Evolutionary conservation across 2,797 vertebrate species (phyloP), one percentile per base, ranked within the genome.

Genomic region (Dermochelys coriacea): DNA sequence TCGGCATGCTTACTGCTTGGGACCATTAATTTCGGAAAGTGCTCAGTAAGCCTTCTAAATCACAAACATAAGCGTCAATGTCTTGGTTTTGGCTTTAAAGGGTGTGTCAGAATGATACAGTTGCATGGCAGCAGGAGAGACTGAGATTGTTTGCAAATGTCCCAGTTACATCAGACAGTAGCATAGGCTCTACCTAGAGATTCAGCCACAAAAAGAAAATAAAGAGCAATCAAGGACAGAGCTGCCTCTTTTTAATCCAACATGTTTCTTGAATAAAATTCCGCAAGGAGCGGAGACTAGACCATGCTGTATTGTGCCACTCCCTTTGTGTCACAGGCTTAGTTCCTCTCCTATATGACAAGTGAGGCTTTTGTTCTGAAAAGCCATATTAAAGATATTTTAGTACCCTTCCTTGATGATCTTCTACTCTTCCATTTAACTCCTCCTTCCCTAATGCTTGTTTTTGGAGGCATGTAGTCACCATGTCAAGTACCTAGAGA

Each of bases 1-100:
- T 83, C 93, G 75, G 95, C 90, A 41, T 71, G 82, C 90, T 92
- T 3, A 1, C n/a, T 55, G 82, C 74, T 86, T 79, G 79, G 88
- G 83, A 78, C 82, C 52, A 49, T 90, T 86, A 83, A 96, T 94
- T 97, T 71, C 37, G 34, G 75, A 79, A 87, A 74, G 47, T 51
- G 57, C 41, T 74, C 50, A 74, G 34, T 61, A 87, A 41, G 75
- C 41, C 31, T 57, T 88, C 74, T 47, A 88, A 77, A 82, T 34
- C 57, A 84, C 64, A 34, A 87, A 29, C 83, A 86, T 85, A 59
- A 95, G 37, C 84, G 59, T 37, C 82, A 52, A 68, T 21, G 61
- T 51, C 87, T 57, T 79, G 88, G 87, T 90, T 12, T 23, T 1
- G 91, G 68, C 84, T 91, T 91, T 52, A 54, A 52, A 74, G 55